A percentile compares a stretch with the other conserved stretches of the same genome.
Conservation (phyloP, 1,140 invertebrate species). For the Scaptomyza graminum region DNA sequence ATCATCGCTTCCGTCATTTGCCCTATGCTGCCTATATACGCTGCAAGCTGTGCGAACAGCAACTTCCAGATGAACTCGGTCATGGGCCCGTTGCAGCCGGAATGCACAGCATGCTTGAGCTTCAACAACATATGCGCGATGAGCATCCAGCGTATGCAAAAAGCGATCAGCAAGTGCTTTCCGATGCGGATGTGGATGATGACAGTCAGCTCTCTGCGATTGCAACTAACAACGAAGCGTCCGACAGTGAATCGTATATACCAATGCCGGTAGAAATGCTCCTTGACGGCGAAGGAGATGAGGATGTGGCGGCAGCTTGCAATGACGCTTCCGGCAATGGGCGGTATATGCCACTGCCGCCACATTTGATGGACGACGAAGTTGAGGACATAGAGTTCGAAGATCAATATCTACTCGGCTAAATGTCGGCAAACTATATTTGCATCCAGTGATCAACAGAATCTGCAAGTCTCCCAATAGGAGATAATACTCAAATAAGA, state of each 20-base stretch:
- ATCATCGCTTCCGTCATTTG: conserved; percentile 70
- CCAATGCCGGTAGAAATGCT: conserved; percentile 18
- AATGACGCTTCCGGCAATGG: conserved; percentile 34
- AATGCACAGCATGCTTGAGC: conserved; percentile 54
- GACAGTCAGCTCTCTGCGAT: background rate
- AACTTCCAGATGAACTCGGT: background rate
- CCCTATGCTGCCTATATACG: conserved; percentile 69
- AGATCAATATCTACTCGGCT: conserved; percentile 70
- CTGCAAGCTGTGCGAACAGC: conserved; percentile 57
- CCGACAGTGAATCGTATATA: background rate
- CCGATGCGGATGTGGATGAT: conserved; percentile 39
- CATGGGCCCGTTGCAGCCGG: conserved; percentile 25
- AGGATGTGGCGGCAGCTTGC: background rate
- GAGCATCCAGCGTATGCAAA: conserved; percentile 37
- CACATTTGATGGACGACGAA: conserved; percentile 65
- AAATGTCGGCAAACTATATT: conserved; percentile 15
- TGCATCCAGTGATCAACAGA: conserved; percentile 28
- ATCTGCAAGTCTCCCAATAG: conserved; percentile 15
- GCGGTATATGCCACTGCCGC: conserved; percentile 65
- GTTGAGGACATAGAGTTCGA: conserved; percentile 59
- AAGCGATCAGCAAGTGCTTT: conserved; percentile 26
- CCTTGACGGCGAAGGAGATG: conserved; percentile 38
- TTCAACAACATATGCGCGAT: conserved; percentile 60
- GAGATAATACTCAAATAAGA: conserved; percentile 15
- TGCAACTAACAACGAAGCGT: background rate